Evolutionary conservation across 2,888 invertebrate genomes (phyloP).

Genomic region (Agrochola lychnidis): DNA sequence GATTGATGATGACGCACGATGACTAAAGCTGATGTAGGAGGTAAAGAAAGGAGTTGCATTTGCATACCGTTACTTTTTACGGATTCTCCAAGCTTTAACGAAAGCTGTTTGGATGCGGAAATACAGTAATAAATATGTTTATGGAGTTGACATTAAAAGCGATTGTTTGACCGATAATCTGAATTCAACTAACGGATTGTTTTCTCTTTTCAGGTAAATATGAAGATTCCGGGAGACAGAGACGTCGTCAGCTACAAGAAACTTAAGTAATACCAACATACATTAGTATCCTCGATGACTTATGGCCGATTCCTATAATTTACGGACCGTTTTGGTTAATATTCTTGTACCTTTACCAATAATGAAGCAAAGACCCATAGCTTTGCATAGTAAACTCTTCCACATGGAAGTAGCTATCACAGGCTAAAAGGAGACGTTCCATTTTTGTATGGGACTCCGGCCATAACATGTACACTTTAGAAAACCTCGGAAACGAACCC

Average conservation of each 20-base stretch:
- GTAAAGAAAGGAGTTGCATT: conserved; percentile 36
- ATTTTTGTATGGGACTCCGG: no score
- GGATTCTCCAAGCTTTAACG: conserved; percentile 24
- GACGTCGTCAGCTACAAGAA: not conserved
- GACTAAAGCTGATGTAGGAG: conserved; percentile 26
- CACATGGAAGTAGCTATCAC: no score
- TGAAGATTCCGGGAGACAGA: not conserved
- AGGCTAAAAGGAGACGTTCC: no score
- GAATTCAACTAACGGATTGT: conserved; percentile 24
- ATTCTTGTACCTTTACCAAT: no score
- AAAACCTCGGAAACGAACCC: no score
- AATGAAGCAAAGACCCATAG: no score
- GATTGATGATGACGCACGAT: conserved; percentile 35
- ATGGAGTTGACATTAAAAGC: conserved; percentile 32
- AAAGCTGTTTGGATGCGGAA: conserved; percentile 26
- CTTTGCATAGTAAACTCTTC: no score
- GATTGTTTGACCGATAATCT: not conserved
- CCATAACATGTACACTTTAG: no score
- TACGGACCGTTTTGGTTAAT: no score
- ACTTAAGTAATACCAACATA: not conserved
- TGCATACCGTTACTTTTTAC: conserved; percentile 63
- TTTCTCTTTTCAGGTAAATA: conserved; percentile 65
- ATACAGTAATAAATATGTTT: conserved; percentile 35
- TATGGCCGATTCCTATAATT: no score
- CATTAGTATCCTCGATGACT: not conserved